These are phyloP conservation scores for Phortica okadai DNA, from an alignment of 2,888 invertebrate species.

Conservation along the genomic window DNA sequence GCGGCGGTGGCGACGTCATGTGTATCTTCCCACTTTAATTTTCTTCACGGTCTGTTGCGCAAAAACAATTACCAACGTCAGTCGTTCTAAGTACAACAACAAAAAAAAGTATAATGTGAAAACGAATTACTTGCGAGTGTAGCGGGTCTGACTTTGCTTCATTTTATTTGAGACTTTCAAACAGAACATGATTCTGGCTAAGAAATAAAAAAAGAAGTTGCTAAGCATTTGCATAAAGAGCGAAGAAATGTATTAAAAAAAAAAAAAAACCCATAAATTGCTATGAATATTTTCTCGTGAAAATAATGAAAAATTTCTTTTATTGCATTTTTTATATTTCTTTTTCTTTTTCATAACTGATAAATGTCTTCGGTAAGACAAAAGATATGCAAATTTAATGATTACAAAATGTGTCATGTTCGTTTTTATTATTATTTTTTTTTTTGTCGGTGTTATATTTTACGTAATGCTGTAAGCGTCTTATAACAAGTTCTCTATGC, in stretches of 20 bases:
- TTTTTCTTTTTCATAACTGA: not conserved
- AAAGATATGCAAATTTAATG: not conserved
- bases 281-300: too few relatives aligned
- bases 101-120: not conserved
- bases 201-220: too few relatives aligned
- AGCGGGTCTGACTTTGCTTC: not conserved
- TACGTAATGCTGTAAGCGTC: too few relatives aligned
- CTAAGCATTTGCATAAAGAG: too few relatives aligned
- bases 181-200: too few relatives aligned
- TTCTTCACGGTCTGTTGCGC: constrained; percentile 58
- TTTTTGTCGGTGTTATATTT: too few relatives aligned
- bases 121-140: not conserved
- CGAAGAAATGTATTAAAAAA: not conserved
- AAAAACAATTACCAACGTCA: constrained; percentile 56
- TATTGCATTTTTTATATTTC: not conserved
- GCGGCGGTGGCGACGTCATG: not conserved
- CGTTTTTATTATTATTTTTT: too few relatives aligned
- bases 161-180: too few relatives aligned
- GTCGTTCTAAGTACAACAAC: not conserved
- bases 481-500: too few relatives aligned
- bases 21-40: constrained; percentile 50
- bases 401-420: not conserved
- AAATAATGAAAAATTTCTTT: not conserved
- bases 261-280: not conserved
- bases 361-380: not conserved